Evolutionary conservation across 1,140 invertebrate genomes (phyloP).

Genomic region (Bombus pyrosoma): DNA sequence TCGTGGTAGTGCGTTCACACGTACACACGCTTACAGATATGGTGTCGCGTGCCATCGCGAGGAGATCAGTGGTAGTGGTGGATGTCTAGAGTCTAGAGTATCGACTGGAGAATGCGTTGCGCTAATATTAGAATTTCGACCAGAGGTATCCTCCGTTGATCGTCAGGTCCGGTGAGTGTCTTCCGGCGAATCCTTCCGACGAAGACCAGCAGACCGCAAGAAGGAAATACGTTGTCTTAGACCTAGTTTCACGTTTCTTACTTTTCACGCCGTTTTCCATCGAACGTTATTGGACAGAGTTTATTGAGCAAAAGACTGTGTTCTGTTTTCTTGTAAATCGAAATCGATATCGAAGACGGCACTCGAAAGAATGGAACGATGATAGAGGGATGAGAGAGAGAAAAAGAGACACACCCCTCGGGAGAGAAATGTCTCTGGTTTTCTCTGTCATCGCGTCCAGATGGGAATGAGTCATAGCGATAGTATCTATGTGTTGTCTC

Average conservation of each 20-base stretch:
- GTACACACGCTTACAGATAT: slow-evolving; percentile 18
- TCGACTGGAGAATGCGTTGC: slow-evolving; percentile 60
- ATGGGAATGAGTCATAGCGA: slow-evolving; percentile 68
- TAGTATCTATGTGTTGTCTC: slow-evolving; percentile 32
- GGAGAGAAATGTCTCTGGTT: slow-evolving; percentile 1
- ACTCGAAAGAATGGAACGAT: neutral
- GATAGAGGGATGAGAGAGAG: slow-evolving; percentile 35
- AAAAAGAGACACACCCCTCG: slow-evolving; percentile 63
- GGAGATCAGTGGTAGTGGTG: slow-evolving; percentile 39
- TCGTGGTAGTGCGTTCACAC: neutral
- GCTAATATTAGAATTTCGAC: slow-evolving; percentile 74
- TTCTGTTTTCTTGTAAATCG: neutral
- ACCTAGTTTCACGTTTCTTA: neutral
- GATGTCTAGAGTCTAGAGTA: slow-evolving; percentile 51
- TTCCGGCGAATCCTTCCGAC: neutral
- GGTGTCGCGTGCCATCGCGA: slow-evolving; percentile 20
- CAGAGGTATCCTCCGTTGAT: slow-evolving; percentile 45
- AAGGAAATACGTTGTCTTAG: neutral
- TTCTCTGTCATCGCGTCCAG: slow-evolving; percentile 46
- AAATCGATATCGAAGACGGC: neutral
- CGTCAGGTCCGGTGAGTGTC: slow-evolving; percentile 39
- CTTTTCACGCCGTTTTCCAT: neutral
- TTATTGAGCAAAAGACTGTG: neutral
- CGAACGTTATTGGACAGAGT: neutral
- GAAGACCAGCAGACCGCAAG: neutral